phyloP scores from a whole-genome alignment of 2,797 vertebrate species.

The Fratercula arctica region DNA sequence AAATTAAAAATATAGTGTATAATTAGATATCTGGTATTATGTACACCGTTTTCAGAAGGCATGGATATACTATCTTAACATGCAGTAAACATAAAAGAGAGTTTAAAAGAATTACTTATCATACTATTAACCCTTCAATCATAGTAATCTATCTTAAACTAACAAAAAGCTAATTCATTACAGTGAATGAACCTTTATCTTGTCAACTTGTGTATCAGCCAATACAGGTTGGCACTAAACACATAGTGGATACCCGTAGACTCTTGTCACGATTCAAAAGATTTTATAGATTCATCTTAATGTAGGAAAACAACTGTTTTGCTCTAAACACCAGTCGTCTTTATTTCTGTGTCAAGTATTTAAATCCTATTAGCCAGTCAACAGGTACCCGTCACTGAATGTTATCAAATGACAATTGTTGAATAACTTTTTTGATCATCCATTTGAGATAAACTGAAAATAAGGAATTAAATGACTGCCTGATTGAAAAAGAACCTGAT shows the following conservation, averaged over 20 bases:
- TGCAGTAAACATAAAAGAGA: background rate
- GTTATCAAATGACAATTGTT: background rate
- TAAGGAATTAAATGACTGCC: background rate
- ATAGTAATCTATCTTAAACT: background rate
- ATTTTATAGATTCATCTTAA: background rate
- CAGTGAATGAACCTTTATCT: background rate
- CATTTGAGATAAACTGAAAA: background rate
- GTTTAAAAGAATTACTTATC: background rate
- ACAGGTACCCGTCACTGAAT: background rate
- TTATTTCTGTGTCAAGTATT: background rate
- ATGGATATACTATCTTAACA: background rate
- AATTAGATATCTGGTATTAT: background rate
- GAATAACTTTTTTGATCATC: background rate
- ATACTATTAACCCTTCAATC: background rate
- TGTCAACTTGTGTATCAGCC: background rate
- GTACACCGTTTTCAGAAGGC: background rate
- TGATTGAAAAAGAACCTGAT: background rate
- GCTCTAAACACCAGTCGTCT: background rate
- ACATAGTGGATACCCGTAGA: background rate
- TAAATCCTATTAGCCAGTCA: background rate
- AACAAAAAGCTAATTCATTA: background rate
- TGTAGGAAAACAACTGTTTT: background rate
- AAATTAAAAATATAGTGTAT: slow-evolving; percentile 15
- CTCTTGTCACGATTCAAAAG: background rate
- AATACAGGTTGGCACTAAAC: background rate